Conservation (phyloP, 2,888 invertebrate genomes). For the Pandemis heparana region DNA sequence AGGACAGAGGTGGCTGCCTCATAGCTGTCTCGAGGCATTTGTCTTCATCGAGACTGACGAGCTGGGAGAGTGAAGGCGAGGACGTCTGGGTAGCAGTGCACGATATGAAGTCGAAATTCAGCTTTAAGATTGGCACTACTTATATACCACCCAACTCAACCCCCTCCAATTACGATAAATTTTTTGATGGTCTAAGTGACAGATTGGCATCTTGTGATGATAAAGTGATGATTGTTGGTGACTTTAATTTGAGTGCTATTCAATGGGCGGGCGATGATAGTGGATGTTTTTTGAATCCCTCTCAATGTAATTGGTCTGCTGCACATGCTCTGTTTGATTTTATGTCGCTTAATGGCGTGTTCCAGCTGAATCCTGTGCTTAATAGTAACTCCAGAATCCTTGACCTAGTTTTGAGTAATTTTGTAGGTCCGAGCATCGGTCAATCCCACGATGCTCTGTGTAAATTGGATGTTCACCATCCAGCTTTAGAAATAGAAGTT, state of each 20-base stretch:
- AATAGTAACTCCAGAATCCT: neutral
- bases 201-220: neutral
- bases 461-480: neutral
- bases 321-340: neutral
- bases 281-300: neutral
- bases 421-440: neutral
- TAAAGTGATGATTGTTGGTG: neutral
- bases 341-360: neutral
- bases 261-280: neutral
- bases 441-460: neutral
- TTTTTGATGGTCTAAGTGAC: neutral
- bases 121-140: too few relatives aligned
- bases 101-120: too few relatives aligned
- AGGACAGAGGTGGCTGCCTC: too few relatives aligned
- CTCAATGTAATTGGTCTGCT: neutral
- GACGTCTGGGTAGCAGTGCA: too few relatives aligned
- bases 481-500: neutral
- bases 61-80: too few relatives aligned
- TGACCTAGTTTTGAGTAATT: neutral
- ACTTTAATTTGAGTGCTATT: neutral
- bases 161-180: too few relatives aligned
- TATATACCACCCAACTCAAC: too few relatives aligned
- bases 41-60: too few relatives aligned
- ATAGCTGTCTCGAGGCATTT: too few relatives aligned
- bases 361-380: neutral